Evolutionary conservation across 2,888 invertebrate genomes (phyloP).

Genomic region (Meghimatium bilineatum): DNA sequence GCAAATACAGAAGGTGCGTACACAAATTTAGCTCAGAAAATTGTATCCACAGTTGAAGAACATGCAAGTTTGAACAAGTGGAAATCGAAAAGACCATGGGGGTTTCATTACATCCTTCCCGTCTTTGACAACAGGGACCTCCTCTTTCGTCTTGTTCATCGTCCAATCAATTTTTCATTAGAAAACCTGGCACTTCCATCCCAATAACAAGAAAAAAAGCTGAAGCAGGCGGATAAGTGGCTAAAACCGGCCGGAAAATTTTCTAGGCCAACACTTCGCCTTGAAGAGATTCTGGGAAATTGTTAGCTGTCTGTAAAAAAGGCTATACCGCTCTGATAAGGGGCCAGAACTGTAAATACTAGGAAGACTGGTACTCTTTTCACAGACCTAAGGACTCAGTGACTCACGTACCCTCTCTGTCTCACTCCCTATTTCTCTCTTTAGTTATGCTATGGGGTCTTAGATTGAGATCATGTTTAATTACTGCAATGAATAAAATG

Average conservation of each 20-base stretch:
- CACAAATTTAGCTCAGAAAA: slow-evolving; percentile 19
- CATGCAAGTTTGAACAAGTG: slow-evolving; percentile 31
- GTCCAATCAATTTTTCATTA: slow-evolving; percentile 42
- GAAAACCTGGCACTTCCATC: slow-evolving; percentile 31
- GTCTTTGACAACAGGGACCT: slow-evolving; percentile 13
- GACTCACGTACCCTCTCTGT: slow-evolving; percentile 3
- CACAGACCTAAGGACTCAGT: not conserved
- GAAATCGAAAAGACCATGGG: slow-evolving; percentile 38
- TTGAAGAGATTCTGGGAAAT: slow-evolving; percentile 29
- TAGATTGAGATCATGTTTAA: slow-evolving; percentile 31
- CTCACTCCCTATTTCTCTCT: not conserved
- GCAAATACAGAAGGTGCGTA: not conserved
- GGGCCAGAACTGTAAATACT: slow-evolving; percentile 34
- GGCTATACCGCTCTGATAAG: not conserved
- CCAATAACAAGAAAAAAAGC: slow-evolving; percentile 25
- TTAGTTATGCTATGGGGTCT: not conserved
- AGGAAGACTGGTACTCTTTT: slow-evolving; percentile 12
- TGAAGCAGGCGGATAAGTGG: slow-evolving; percentile 28
- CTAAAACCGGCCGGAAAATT: slow-evolving; percentile 19
- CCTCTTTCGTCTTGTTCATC: slow-evolving; percentile 17
- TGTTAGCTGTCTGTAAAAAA: slow-evolving; percentile 29
- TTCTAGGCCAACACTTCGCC: slow-evolving; percentile 31
- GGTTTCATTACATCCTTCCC: slow-evolving; percentile 32
- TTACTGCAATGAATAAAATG: slow-evolving; percentile 8
- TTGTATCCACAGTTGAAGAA: slow-evolving; percentile 10